Evolutionary conservation across 1,140 invertebrate species (phyloP).

Genomic region (Pseudobourletiella spinata): DNA sequence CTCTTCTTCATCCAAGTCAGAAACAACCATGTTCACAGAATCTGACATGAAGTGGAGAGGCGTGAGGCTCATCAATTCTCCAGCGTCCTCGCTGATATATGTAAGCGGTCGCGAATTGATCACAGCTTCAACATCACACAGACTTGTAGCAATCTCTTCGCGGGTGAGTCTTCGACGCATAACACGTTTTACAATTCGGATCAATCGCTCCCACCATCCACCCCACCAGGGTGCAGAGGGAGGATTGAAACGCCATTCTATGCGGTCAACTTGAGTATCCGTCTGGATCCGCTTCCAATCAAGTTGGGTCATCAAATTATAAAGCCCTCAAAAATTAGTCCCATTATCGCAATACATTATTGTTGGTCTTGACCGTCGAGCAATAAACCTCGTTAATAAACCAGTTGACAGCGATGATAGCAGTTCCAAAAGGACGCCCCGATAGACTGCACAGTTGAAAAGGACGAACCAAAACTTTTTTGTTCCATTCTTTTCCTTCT

Average conservation of each 20-base stretch:
- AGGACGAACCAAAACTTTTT: slow-evolving; percentile 40
- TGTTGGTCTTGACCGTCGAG: slow-evolving; percentile 22
- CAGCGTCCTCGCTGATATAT: slow-evolving; percentile 36
- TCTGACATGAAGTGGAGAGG: slow-evolving; percentile 35
- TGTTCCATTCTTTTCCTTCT: slow-evolving; percentile 24
- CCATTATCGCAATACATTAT: slow-evolving; percentile 36
- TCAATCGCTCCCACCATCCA: slow-evolving; percentile 18
- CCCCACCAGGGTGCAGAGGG: slow-evolving; percentile 15
- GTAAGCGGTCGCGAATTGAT: slow-evolving; percentile 41
- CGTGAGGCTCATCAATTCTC: slow-evolving; percentile 34
- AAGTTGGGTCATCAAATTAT: slow-evolving; percentile 5
- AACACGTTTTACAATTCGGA: slow-evolving; percentile 30
- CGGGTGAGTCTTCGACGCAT: slow-evolving; percentile 29
- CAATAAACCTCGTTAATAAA: slow-evolving; percentile 36
- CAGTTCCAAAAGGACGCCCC: slow-evolving; percentile 40
- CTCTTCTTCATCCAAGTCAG: neutral
- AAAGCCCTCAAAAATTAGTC: slow-evolving; percentile 24
- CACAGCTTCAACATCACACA: slow-evolving; percentile 38
- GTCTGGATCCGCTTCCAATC: slow-evolving; percentile 1
- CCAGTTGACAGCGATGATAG: slow-evolving; percentile 22
- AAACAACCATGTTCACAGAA: neutral
- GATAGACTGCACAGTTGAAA: slow-evolving; percentile 37
- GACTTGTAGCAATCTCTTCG: slow-evolving; percentile 39
- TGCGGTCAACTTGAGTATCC: neutral
- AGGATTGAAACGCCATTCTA: slow-evolving; percentile 13